Base-by-base conservation (phyloP, 2,113 vertebrate species). In the Mixornis gularis region DNA sequence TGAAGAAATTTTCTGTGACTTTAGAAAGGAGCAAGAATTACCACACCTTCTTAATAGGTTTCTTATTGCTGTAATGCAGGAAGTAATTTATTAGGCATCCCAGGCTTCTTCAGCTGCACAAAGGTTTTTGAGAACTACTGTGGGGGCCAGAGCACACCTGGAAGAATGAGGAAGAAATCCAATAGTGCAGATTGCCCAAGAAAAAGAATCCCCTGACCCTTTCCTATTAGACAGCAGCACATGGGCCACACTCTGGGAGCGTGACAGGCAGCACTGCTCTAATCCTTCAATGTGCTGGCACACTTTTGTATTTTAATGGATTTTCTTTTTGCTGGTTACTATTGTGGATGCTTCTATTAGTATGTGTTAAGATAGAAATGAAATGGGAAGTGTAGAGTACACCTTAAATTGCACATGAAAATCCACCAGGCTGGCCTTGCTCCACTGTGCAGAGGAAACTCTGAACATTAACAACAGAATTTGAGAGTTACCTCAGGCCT, bases 341-440 rank as follows among this genome's bases (percentile, higher is more conserved):
- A 87, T 85, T 95, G 93, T 86, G 91, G 94, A 36, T 73, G 82
- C 63, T 89, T 91, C 89, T 79, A 49, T 79, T 88, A 72, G 55
- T 27, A 82, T 20, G 71, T 69, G 60, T 91, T 94, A 94, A 94
- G 95, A 79, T 15, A 94, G 91, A 89, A 96, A 79, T 48, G 16
- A 90, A 95, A 93, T 17, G 41, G 79, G 44, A 94, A 86, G 65
- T 32, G 44, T 34, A 71, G 94, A 79, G 70, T 41, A 85, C 76
- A 63, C 60, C 85, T 69, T 89, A 89, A 95, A 92, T 79, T 90
- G 89, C 66, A 34, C 58, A 60, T 84, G 64, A 94, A 89, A 96
- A 94, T 70, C 51, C 71, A 93, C 73, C 79, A 89, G 32, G 1
- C 43, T 2, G 17, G 64, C 81, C 84, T 85, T 68, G 82, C 79